Evolutionary conservation across 2,113 vertebrate species (phyloP), one percentile per base, ranked within the genome.

Genomic region (Xiphorhynchus elegans): DNA sequence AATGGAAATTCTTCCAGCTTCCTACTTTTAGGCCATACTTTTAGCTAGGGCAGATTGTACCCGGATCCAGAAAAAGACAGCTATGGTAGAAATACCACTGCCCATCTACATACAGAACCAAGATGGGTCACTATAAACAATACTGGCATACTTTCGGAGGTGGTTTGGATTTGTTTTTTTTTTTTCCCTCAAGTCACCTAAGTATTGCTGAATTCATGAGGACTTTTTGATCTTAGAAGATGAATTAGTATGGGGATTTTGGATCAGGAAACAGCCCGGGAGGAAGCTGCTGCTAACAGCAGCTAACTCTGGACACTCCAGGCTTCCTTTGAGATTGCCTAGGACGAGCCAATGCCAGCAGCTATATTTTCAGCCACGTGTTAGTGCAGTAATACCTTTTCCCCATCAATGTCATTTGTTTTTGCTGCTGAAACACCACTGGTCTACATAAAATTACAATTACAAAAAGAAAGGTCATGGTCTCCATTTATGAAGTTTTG

Each of bases 261-360:
- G 64, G 69, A 90, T 94, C 88, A 88, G 93, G 95, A 96, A 97
- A 70, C 56, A 81, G 92, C 11, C 17, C n/a, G 4, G 7, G 86
- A 96, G 90, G 93, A 96, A 96, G 88, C 58, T 11, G 35, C 50
- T 83, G 50, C 83, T 90, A 60, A 72, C 56, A 79, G 59, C 62
- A 70, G 39, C 74, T 82, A 46, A 66, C 53, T 47, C 47, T 62
- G 78, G 39, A 56, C 2, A 0, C 63, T 81, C 28, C 49, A 86
- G 86, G 85, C 83, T 94, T 96, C 96, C 93, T 96, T 78, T 96
- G 93, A 96, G 93, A 92, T 69, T 90, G 83, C 87, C 55, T 69
- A 31, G 69, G 49, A 58, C 2, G 13, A 87, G 46, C 7, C 46
- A 59, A 67, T 53, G 76, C 75, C 92, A 92, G 88, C 67, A 85